phyloP scores from a whole-genome alignment of 2,113 vertebrate species.

The Phoxinus phoxinus region DNA sequence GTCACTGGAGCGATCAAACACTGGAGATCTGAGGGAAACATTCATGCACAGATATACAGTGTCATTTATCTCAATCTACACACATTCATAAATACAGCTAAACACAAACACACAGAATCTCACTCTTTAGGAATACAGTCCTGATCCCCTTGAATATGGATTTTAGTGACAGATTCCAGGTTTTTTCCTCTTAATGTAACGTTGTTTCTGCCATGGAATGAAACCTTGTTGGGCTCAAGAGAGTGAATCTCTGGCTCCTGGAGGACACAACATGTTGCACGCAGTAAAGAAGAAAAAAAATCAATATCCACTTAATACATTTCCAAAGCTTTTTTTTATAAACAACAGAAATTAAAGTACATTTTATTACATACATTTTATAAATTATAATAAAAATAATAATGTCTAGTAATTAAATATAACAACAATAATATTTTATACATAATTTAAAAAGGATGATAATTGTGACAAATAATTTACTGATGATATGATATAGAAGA shows the following conservation, averaged over 20 bases:
- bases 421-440: background rate
- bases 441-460: background rate
- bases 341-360: background rate
- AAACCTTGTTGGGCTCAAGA: constrained; percentile 79
- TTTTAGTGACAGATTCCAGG: constrained; percentile 74
- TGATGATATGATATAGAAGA: background rate
- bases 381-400: background rate
- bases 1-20: constrained; percentile 69
- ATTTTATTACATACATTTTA: background rate
- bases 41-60: constrained; percentile 28
- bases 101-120: constrained; percentile 37
- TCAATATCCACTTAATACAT: background rate
- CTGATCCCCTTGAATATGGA: constrained; percentile 78
- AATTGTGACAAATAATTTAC: background rate
- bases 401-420: background rate
- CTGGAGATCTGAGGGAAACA: constrained; percentile 69
- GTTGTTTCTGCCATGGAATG: constrained; percentile 84
- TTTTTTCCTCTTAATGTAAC: constrained; percentile 81
- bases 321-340: background rate
- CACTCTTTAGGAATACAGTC: constrained; percentile 75
- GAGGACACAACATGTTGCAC: constrained; percentile 52
- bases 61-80: background rate
- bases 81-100: background rate
- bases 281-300: background rate
- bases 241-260: constrained; percentile 79